Percentiles rank a stretch among this genome's conserved stretches.
These are phyloP conservation scores for Artemisiospiza belli DNA, from an alignment of 2,113 vertebrate genomes.

Conservation along the genomic window DNA sequence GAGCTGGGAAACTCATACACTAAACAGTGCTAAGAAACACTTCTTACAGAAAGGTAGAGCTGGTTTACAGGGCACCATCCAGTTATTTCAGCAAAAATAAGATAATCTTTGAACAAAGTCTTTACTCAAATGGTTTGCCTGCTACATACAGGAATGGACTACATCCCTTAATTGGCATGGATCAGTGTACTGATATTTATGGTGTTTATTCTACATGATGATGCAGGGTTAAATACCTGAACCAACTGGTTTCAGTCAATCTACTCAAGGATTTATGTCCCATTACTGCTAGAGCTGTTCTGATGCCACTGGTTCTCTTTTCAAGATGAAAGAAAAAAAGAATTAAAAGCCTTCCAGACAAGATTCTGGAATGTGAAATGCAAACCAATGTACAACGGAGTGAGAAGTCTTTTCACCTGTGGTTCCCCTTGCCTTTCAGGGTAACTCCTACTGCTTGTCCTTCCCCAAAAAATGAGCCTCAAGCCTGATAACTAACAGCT, in stretches of 20 bases:
- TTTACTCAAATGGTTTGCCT: neutral
- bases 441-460: neutral
- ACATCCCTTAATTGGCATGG: neutral
- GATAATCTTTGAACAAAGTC: neutral
- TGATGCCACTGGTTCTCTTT: neutral
- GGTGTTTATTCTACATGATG: neutral
- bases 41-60: neutral
- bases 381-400: neutral
- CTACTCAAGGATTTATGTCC: neutral
- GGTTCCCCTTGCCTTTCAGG: neutral
- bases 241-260: neutral
- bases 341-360: neutral
- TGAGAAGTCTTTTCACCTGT: neutral
- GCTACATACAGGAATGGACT: neutral
- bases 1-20: neutral
- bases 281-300: neutral
- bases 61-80: neutral
- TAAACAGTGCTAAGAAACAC: neutral
- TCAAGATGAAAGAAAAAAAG: neutral
- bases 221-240: neutral
- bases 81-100: neutral
- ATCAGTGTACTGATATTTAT: neutral
- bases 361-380: neutral
- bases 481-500: neutral
- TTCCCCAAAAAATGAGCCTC: neutral